phyloP scores from a whole-genome alignment of 1,140 invertebrate genomes.

The Anthonomus grandis region DNA sequence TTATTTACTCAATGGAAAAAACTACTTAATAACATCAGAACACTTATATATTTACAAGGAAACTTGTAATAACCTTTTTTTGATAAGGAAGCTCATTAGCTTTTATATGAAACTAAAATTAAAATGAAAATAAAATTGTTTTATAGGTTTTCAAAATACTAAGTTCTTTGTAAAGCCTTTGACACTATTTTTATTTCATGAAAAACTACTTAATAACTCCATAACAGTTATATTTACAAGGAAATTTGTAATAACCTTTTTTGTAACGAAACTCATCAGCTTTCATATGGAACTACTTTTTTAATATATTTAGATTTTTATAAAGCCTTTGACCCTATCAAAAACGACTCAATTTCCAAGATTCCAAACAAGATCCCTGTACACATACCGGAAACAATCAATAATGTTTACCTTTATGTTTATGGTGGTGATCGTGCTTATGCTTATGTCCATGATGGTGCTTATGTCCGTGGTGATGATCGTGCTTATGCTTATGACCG shows the following conservation, averaged over 20 bases:
- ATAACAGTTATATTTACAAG: no score
- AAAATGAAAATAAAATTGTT: no score
- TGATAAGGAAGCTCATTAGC: no score
- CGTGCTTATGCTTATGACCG: conserved; percentile 2
- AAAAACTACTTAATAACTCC: no score
- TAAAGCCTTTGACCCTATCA: neutral
- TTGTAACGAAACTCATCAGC: neutral
- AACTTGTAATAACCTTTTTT: no score
- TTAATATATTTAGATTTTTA: neutral
- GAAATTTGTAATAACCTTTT: neutral
- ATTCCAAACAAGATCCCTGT: neutral
- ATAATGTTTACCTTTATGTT: conserved; percentile 10
- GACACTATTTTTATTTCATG: no score
- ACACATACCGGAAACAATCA: neutral
- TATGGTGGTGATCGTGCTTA: conserved; percentile 14
- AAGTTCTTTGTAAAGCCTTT: no score
- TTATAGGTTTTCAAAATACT: no score
- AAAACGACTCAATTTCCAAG: neutral
- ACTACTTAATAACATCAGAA: no score
- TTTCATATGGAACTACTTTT: neutral
- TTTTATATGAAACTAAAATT: no score
- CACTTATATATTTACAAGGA: no score
- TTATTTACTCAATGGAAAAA: no score
- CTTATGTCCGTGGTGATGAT: conserved; percentile 13
- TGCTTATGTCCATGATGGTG: conserved; percentile 19